These are phyloP conservation scores for Gastrophryne carolinensis DNA, from an alignment of 2,797 vertebrate genomes.

Conservation along the genomic window DNA sequence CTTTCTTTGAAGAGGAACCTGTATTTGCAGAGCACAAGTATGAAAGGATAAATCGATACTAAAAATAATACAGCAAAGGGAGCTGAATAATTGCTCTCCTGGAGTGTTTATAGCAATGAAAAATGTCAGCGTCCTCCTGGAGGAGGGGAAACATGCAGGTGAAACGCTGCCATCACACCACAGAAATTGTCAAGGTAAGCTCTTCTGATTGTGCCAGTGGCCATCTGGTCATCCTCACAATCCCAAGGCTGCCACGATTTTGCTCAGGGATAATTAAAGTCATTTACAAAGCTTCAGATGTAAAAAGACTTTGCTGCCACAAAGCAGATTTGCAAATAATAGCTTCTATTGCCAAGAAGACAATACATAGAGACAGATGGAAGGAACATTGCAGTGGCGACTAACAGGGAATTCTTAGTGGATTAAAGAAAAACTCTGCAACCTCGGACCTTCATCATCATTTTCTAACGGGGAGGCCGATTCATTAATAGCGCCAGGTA, in stretches of 20 bases:
- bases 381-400: not conserved
- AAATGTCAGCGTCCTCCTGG: conserved; percentile 20
- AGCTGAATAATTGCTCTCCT: conserved; percentile 41
- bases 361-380: not conserved
- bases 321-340: conserved; percentile 30
- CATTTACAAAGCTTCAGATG: conserved; percentile 34
- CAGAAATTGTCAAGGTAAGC: conserved; percentile 23
- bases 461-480: too few species aligned
- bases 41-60: conserved; percentile 23
- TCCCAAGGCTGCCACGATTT: not conserved
- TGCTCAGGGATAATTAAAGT: conserved; percentile 11
- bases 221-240: not conserved
- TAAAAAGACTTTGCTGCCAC: conserved; percentile 11
- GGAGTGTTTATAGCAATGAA: conserved; percentile 10
- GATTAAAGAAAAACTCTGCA: not conserved
- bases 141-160: conserved; percentile 21
- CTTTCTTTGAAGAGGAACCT: not conserved
- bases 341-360: not conserved
- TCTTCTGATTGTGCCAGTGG: conserved; percentile 6
- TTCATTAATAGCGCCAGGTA: too few species aligned
- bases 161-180: conserved; percentile 2
- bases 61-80: conserved; percentile 18
- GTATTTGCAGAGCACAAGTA: not conserved
- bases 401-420: conserved; percentile 2
- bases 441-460: too few species aligned